A percentile compares a stretch with the other conserved stretches of the same genome.
Conservation (phyloP, 2,113 vertebrate genomes). For the Pao palembangensis region DNA sequence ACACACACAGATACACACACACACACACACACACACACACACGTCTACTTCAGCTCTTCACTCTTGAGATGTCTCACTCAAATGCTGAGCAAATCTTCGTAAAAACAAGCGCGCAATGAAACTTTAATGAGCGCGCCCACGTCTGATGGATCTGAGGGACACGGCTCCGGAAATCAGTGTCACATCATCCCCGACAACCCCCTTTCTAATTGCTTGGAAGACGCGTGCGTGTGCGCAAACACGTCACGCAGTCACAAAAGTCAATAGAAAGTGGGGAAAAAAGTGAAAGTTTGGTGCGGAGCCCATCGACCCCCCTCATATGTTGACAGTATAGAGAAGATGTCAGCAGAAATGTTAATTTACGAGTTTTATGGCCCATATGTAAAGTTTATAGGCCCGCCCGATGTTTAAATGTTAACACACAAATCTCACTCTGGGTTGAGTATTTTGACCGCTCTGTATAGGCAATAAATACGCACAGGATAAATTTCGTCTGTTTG, state of each 20-base stretch:
- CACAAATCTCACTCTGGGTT: background rate
- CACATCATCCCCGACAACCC: slow-evolving; percentile 42
- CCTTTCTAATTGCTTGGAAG: slow-evolving; percentile 16
- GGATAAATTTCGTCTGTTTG: background rate
- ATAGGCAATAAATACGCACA: background rate
- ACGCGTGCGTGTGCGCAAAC: background rate
- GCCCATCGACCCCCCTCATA: background rate
- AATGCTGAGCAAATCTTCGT: slow-evolving; percentile 53
- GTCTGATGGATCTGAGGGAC: slow-evolving; percentile 58
- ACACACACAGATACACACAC: slow-evolving; percentile 26
- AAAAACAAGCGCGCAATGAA: slow-evolving; percentile 63
- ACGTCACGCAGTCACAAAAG: no score
- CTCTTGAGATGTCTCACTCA: slow-evolving; percentile 70
- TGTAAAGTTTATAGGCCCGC: no score
- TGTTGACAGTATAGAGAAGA: background rate
- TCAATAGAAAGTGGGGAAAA: slow-evolving; percentile 13
- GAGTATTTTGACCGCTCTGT: background rate
- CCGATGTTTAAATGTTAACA: background rate
- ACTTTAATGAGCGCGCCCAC: slow-evolving; percentile 65
- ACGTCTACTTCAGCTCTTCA: slow-evolving; percentile 46
- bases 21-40: slow-evolving; percentile 13
- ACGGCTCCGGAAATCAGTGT: slow-evolving; percentile 54
- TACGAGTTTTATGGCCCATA: background rate
- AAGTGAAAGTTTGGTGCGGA: slow-evolving; percentile 22
- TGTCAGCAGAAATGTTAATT: background rate